phyloP scores from a whole-genome alignment of 2,113 vertebrate species.

The Sinocyclocheilus rhinocerous region DNA sequence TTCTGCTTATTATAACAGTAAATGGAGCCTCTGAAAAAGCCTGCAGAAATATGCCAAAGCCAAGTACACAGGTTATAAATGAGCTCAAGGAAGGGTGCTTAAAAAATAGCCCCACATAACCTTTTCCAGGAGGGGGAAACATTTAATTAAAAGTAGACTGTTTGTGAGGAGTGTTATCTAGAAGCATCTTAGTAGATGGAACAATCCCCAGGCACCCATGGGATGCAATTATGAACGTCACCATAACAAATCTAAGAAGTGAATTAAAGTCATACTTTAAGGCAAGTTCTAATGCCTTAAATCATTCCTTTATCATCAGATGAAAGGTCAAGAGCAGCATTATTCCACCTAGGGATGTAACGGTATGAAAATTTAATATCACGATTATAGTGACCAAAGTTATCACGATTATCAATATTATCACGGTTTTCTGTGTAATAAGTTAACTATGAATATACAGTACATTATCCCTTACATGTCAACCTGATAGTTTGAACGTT shows the following conservation, averaged over 20 bases:
- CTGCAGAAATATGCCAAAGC: constrained; percentile 21
- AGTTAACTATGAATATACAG: too few species aligned
- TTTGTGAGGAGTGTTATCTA: neutral
- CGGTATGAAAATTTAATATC: too few species aligned
- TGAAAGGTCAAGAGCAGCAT: neutral
- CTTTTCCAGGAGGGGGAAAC: constrained; percentile 26
- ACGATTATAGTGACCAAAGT: too few species aligned
- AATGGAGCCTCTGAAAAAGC: constrained; percentile 5
- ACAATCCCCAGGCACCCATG: constrained; percentile 25
- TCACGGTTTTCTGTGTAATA: too few species aligned
- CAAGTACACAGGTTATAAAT: constrained; percentile 24
- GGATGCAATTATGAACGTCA: constrained; percentile 24
- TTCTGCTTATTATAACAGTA: constrained; percentile 7
- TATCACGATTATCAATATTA: too few species aligned
- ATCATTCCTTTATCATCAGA: neutral
- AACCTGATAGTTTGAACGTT: too few species aligned
- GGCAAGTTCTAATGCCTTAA: neutral
- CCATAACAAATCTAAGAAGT: neutral
- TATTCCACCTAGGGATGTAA: too few species aligned
- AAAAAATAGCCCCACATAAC: neutral
- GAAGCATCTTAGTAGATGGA: constrained; percentile 18
- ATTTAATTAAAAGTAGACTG: constrained; percentile 37
- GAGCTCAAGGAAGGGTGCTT: neutral
- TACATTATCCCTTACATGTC: too few species aligned
- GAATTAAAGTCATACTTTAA: constrained; percentile 26